Evolutionary conservation across 2,888 invertebrate genomes (phyloP).

Genomic region (Allolobophora icterica): DNA sequence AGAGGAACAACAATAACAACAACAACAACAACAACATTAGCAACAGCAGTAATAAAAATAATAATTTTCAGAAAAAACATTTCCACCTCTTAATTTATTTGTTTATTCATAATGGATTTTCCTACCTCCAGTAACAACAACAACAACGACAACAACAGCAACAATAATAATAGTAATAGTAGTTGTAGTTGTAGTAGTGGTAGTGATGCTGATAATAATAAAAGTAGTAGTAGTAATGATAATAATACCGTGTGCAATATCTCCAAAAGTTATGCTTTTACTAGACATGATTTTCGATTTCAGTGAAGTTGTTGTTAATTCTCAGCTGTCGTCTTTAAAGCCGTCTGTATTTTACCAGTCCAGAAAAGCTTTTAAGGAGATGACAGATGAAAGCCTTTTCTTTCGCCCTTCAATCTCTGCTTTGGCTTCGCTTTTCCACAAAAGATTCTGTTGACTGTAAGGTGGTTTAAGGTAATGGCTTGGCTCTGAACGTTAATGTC

Average conservation of each 20-base stretch:
- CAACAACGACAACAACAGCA: too few relatives aligned
- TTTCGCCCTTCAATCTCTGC: neutral
- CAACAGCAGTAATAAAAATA: too few relatives aligned
- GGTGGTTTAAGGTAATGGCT: neutral
- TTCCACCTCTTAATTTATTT: too few relatives aligned
- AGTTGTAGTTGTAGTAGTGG: neutral
- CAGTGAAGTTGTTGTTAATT: neutral
- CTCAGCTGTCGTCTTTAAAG: neutral
- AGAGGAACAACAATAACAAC: too few relatives aligned
- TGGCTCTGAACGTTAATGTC: neutral
- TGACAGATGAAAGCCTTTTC: constrained; percentile 6
- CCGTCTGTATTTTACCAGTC: neutral
- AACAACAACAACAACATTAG: too few relatives aligned
- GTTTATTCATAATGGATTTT: too few relatives aligned
- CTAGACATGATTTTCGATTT: neutral
- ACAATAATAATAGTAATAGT: too few relatives aligned
- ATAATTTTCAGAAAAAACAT: too few relatives aligned
- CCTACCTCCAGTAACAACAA: too few relatives aligned
- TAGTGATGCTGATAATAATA: neutral
- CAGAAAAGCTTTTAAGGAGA: neutral
- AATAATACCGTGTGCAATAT: neutral
- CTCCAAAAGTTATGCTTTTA: neutral
- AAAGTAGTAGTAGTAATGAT: neutral
- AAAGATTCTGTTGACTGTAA: neutral
- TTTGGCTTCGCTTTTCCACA: neutral